These are phyloP conservation scores for Lysandra coridon DNA, from an alignment of 2,888 invertebrate species.

Conservation along the genomic window DNA sequence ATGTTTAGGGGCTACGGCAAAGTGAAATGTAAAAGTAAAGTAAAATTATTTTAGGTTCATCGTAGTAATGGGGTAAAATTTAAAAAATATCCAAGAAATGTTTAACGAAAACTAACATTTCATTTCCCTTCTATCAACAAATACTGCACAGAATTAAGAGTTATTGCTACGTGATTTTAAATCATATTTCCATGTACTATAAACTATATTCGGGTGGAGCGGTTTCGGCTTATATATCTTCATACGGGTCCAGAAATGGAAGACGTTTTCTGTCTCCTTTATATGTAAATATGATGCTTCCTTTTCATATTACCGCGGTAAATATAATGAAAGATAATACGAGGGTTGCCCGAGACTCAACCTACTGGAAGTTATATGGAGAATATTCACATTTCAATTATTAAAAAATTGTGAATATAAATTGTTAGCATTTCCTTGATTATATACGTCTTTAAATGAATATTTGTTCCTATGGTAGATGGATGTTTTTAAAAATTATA, in stretches of 20 bases:
- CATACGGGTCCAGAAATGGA: conserved; percentile 40
- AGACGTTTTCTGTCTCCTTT: conserved; percentile 39
- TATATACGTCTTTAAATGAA: no score
- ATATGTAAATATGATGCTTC: conserved; percentile 34
- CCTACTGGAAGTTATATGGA: neutral
- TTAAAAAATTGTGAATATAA: no score
- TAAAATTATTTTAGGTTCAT: no score
- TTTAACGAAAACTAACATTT: neutral
- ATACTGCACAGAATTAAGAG: neutral
- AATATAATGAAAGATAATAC: conserved; percentile 17
- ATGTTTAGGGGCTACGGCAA: no score
- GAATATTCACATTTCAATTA: conserved; percentile 4
- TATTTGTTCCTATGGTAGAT: no score
- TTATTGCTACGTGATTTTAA: neutral
- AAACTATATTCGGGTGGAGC: conserved; percentile 25
- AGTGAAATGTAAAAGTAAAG: no score
- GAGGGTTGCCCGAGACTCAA: neutral
- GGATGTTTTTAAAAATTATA: no score
- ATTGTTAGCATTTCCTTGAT: no score
- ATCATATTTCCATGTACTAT: neutral
- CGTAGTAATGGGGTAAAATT: no score
- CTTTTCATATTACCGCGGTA: conserved; percentile 21
- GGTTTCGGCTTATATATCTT: conserved; percentile 38
- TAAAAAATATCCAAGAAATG: neutral
- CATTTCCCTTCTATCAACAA: neutral